Base-by-base conservation (phyloP, 2,888 invertebrate species). In the Julus scanicus region DNA sequence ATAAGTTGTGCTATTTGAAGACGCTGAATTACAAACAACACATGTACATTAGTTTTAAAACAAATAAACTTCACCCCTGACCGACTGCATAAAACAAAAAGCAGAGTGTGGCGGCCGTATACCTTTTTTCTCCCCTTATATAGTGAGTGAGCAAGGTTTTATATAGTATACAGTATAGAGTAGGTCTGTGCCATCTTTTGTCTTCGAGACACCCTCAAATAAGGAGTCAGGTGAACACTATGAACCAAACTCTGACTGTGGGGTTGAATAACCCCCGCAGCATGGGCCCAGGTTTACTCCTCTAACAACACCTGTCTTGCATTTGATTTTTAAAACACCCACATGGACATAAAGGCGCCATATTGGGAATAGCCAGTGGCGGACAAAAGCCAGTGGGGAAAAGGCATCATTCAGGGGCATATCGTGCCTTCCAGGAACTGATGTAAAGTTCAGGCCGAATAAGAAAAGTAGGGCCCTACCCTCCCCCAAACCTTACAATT, bases 201-300 rank as follows among this genome's bases (percentile, higher is more conserved):
- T 63, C n/a, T 63, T 63, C 63, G 17, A 17, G 63, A 63, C 63
- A 2, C 53, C 53, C 53, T 53, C 53, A 53, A 53, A 53, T 8
- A 9, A 53, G n/a, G n/a, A 63, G 63, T 63, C 63, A 63, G 63
- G 63, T 63, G 63, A 63, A 63, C 63, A 63, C n/a, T 63, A 63
- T 63, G 63, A 63, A 63, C 63, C n/a, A n/a, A 63, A 63, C 63
- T n/a, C 63, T 13, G 63, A 15, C 53, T n/a, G n/a, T 13, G 53
- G n/a, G 63, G 63, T 63, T 63, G 63, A 63, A 63, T 63, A 63
- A 63, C 63, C 53, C 63, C 63, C n/a, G 17, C 63, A 3, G n/a
- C 63, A 63, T 17, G 63, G 63, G 63, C 63, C 63, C n/a, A n/a
- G 63, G 63, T 63, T n/a, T n/a, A 63, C 63, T 63, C 63, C 53